Base-by-base conservation (phyloP, 1,140 invertebrate species). In the Bactericera cockerelli region DNA sequence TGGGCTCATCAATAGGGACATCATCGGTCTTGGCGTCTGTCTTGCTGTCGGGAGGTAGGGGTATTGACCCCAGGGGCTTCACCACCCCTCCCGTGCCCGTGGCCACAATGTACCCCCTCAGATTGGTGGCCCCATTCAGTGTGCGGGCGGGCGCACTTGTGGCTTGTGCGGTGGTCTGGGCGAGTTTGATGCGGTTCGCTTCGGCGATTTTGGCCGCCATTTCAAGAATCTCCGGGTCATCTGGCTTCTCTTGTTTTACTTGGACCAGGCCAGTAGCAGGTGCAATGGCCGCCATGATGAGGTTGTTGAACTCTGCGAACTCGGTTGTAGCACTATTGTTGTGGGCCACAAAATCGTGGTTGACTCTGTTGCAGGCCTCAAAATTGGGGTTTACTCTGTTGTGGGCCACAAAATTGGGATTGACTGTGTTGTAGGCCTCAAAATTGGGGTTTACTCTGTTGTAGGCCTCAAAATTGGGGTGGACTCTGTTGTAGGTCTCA, bases 181-280 rank as follows among this genome's bases (percentile, higher is more conserved):
- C 71, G 70, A 78, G 75, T 75, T 86, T 86, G 64, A 81, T 81
- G 70, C 84, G 87, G 70, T 89, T 86, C 59, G 84, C 84, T 72
- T 89, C 87, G 71, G 84, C 79, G 80, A 90, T 85, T 72, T 89
- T 88, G 64, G 83, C 83, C 61, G 88, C 87, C 74, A 91, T 65
- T 70, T 86, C 86, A 65, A 79, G 74, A 69, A 91, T 91, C 72
- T 91, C 88, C 58, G 84, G 84, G 70, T 90, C 87, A 77, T 91
- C 87, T 39, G 67, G 64, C 67, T 80, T 49, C 22, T 49, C 42
- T 19, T 16, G n/a, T 49, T 49, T 49, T 4, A 49, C 22, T 49
- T 49, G 6, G 4, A 49, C n/a, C 3, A 10, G 4, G 3, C 42
- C 42, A 22, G 42, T 4, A 4, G 19, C 4, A 31, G 28, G 4